Evolutionary conservation across 2,888 invertebrate species (phyloP).

Genomic region (Melanchra persicariae): DNA sequence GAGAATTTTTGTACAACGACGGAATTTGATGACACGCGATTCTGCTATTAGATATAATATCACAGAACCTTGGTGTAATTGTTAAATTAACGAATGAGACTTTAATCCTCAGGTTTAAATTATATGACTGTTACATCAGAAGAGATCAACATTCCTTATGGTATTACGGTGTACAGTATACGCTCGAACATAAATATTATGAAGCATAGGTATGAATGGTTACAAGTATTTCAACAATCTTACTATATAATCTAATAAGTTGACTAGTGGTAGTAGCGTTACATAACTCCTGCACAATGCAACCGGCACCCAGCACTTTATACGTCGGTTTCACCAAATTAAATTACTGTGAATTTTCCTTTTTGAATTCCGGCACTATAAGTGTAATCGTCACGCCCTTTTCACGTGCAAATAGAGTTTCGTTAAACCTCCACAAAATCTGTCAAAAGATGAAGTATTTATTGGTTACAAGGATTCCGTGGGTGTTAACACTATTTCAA

Average conservation of each 20-base stretch:
- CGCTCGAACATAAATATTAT: constrained; percentile 12
- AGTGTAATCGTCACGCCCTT: constrained; percentile 35
- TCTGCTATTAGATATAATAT: constrained; percentile 31
- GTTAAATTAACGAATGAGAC: constrained; percentile 9
- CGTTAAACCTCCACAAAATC: constrained; percentile 8
- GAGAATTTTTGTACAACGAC: constrained; percentile 21
- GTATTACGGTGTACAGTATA: background rate
- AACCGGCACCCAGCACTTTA: constrained; percentile 41
- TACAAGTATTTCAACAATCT: constrained; percentile 20
- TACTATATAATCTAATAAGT: constrained; percentile 49
- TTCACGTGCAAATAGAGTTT: constrained; percentile 21
- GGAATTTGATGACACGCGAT: constrained; percentile 49
- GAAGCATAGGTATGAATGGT: constrained; percentile 13
- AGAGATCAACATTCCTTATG: background rate
- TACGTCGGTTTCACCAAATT: constrained; percentile 44
- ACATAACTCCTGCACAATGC: constrained; percentile 54
- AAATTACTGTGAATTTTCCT: constrained; percentile 31
- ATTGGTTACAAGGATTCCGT: constrained; percentile 15
- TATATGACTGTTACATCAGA: background rate
- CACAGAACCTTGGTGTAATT: constrained; percentile 31
- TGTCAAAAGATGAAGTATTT: constrained; percentile 25
- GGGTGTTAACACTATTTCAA: constrained; percentile 26
- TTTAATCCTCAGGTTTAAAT: constrained; percentile 7
- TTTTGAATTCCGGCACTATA: constrained; percentile 34
- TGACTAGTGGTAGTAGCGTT: constrained; percentile 26